A percentile compares a stretch with the other conserved stretches of the same genome.
Conservation (phyloP, 2,888 invertebrate species). For the Brenthis ino region DNA sequence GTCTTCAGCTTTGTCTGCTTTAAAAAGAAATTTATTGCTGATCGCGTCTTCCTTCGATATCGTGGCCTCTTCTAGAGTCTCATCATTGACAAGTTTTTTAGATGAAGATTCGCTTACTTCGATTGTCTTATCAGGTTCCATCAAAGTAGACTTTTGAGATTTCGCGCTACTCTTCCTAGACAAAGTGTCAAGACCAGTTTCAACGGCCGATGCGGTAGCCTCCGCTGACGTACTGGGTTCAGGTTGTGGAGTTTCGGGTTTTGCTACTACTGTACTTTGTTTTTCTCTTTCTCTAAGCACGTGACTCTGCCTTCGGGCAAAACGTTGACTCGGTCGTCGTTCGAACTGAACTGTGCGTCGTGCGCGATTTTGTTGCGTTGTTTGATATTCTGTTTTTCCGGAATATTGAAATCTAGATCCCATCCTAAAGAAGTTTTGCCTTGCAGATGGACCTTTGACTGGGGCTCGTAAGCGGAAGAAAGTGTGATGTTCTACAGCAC, state of each 20-base stretch:
- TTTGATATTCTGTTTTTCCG: conserved; percentile 98
- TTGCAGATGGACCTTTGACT: conserved; percentile 92
- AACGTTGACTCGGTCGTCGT: conserved; percentile 97
- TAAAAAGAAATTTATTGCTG: conserved; percentile 74
- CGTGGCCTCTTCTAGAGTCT: conserved; percentile 62
- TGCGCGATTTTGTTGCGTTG: conserved; percentile 94
- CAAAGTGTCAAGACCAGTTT: conserved; percentile 57
- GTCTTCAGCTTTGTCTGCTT: conserved; percentile 71
- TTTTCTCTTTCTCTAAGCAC: conserved; percentile 90
- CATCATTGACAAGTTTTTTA: conserved; percentile 70
- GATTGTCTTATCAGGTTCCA: conserved; percentile 58
- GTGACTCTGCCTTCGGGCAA: conserved; percentile 95
- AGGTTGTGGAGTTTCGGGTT: conserved; percentile 58
- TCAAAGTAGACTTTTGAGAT: conserved; percentile 78
- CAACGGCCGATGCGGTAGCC: conserved; percentile 46
- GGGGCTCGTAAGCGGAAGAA: conserved; percentile 97
- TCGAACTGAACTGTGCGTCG: conserved; percentile 97
- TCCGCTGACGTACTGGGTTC: conserved; percentile 65
- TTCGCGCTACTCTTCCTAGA: conserved; percentile 82
- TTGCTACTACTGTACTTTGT: conserved; percentile 64
- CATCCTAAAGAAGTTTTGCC: conserved; percentile 99
- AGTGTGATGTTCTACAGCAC: conserved; percentile 99
- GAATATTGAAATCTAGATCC: conserved; percentile 97
- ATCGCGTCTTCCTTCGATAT: conserved; percentile 77
- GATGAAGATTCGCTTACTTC: conserved; percentile 66